These are phyloP conservation scores for Peromyscus aztecus DNA, from an alignment of 2,797 vertebrate genomes.

Conservation along the genomic window DNA sequence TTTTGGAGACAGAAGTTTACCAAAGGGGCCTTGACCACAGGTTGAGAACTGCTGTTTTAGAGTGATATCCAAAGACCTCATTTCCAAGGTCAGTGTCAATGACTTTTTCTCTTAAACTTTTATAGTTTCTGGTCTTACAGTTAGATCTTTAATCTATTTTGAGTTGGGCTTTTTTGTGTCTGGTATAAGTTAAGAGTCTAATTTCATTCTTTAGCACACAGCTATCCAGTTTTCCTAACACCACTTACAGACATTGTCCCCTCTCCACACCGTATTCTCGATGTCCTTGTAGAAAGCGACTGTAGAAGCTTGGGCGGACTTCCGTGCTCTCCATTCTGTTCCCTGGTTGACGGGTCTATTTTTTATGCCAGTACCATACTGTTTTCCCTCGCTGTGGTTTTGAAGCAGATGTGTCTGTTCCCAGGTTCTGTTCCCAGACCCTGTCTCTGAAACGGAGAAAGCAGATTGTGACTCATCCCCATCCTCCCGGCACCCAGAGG, in stretches of 20 bases:
- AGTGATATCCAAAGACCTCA: not conserved
- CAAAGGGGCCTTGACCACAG: not conserved
- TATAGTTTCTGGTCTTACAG: not conserved
- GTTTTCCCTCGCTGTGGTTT: slow-evolving; percentile 46
- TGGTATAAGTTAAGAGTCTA: not conserved
- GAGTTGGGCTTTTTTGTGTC: not conserved
- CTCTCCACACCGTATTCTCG: not conserved
- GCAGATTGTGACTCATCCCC: slow-evolving; percentile 12
- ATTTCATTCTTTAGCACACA: slow-evolving; percentile 11
- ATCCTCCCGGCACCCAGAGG: not conserved
- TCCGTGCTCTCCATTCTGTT: slow-evolving; percentile 31
- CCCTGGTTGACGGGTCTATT: not conserved
- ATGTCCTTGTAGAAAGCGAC: slow-evolving; percentile 25
- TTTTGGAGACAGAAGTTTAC: not conserved
- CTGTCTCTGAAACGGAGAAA: slow-evolving; percentile 24
- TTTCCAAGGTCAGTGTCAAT: not conserved
- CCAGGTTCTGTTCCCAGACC: slow-evolving; percentile 6
- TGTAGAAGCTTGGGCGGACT: not conserved
- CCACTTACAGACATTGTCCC: not conserved
- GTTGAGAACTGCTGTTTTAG: not conserved
- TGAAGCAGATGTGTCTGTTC: slow-evolving; percentile 40
- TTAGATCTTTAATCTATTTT: slow-evolving; percentile 40
- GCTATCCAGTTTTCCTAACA: not conserved
- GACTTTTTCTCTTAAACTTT: not conserved
- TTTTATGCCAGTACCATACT: slow-evolving; percentile 49